Conservation (phyloP, 2,113 vertebrate species). For the Eubucco bourcierii region DNA sequence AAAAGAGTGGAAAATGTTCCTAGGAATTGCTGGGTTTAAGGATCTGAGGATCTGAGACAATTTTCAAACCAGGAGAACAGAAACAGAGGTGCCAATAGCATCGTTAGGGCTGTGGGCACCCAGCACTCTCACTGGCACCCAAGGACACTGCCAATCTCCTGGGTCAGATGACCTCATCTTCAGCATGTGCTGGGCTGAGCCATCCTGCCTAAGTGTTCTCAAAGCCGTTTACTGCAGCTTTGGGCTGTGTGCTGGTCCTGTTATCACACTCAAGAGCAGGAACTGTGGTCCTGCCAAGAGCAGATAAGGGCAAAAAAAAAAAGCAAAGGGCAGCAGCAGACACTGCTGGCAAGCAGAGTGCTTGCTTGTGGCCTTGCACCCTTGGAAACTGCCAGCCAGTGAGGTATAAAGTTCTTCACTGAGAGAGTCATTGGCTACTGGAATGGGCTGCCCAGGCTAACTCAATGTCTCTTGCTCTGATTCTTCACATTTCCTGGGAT, state of each 20-base stretch:
- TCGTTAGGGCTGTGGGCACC: background rate
- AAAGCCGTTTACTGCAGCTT: background rate
- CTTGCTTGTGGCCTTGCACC: conserved; percentile 28
- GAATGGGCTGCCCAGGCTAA: too few relatives aligned
- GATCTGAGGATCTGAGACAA: background rate
- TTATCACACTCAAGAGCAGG: conserved; percentile 46
- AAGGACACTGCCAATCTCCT: background rate
- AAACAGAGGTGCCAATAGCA: background rate
- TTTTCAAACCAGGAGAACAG: background rate
- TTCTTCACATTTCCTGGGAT: background rate
- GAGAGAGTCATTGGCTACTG: too few relatives aligned
- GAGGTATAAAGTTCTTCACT: conserved; percentile 47
- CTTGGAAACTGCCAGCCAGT: conserved; percentile 49
- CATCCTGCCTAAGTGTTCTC: background rate
- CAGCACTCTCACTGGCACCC: background rate
- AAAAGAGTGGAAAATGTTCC: background rate
- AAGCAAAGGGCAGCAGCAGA: conserved; percentile 6
- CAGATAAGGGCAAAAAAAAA: conserved; percentile 15
- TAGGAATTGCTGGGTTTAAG: background rate
- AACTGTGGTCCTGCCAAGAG: conserved; percentile 51
- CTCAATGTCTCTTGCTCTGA: background rate
- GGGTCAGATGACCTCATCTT: background rate
- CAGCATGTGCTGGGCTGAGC: background rate
- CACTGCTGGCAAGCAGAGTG: background rate
- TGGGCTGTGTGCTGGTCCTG: background rate